Evolutionary conservation across 1,140 invertebrate species (phyloP).

Genomic region (Campoletis sonorensis): DNA sequence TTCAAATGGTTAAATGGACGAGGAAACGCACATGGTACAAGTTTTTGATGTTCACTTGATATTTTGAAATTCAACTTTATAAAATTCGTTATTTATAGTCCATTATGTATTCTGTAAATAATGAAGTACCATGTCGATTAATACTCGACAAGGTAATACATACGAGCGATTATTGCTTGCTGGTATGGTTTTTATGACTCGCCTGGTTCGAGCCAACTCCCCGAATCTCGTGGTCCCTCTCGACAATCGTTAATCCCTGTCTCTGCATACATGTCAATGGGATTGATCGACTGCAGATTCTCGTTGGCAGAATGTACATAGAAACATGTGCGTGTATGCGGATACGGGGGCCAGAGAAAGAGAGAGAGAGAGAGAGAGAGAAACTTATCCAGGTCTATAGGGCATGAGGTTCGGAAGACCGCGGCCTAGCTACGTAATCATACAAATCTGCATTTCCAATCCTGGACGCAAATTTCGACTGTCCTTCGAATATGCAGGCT

Average conservation of each 20-base stretch:
- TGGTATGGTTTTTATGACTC: not conserved
- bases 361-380: not conserved
- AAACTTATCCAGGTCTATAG: not conserved
- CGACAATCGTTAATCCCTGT: conserved; percentile 18
- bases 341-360: not conserved
- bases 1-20: not conserved
- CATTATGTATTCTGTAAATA: not conserved
- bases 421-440: conserved; percentile 16
- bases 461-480: not conserved
- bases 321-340: not conserved
- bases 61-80: not conserved
- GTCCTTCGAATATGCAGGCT: not conserved
- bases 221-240: not conserved
- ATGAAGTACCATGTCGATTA: not conserved
- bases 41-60: not conserved
- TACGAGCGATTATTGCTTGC: not conserved
- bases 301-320: not conserved
- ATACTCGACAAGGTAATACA: not conserved
- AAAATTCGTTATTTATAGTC: not conserved
- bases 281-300: not conserved
- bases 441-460: conserved; percentile 41
- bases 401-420: not conserved
- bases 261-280: conserved; percentile 23
- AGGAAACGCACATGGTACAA: not conserved
- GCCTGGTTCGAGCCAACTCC: not conserved